Percentiles rank a stretch among this genome's conserved stretches.
These are phyloP conservation scores for Embiotoca jacksoni DNA, from an alignment of 2,113 vertebrate genomes.

Conservation along the genomic window DNA sequence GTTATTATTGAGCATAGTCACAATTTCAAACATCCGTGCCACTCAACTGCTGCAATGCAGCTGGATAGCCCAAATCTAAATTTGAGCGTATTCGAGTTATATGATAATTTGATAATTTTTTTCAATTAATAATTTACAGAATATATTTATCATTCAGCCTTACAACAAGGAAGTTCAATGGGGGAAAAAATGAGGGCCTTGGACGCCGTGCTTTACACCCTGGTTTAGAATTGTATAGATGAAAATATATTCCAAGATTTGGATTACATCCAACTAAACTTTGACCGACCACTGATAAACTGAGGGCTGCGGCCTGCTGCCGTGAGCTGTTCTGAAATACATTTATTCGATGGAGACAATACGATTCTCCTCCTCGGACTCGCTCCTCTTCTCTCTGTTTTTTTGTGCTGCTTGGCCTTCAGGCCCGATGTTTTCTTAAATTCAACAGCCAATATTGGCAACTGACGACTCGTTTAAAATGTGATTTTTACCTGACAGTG, in stretches of 20 bases:
- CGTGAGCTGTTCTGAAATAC: no score
- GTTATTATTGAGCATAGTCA: background rate
- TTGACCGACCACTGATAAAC: conserved; percentile 26
- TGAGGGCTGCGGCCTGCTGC: background rate
- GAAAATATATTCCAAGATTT: background rate
- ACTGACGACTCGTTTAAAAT: conserved; percentile 5
- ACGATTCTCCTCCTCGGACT: background rate
- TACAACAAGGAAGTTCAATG: background rate
- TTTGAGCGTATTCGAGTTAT: background rate
- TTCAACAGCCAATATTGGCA: conserved; percentile 6
- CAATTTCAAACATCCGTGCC: background rate
- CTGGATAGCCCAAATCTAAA: background rate
- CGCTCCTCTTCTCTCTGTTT: background rate
- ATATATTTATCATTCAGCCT: background rate
- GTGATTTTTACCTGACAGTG: conserved; percentile 38
- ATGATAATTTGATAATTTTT: background rate
- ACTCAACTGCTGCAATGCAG: background rate
- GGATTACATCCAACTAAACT: conserved; percentile 45
- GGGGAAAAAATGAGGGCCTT: background rate
- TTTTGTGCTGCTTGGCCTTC: conserved; percentile 23
- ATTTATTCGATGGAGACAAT: background rate
- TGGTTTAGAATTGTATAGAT: background rate
- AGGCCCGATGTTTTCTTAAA: conserved; percentile 32
- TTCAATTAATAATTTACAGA: background rate
- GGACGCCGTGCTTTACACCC: background rate